Percentiles rank a stretch among this genome's conserved stretches.
Evolutionary conservation across 2,797 vertebrate genomes (phyloP).

Genomic region (Hemitrygon akajei): DNA sequence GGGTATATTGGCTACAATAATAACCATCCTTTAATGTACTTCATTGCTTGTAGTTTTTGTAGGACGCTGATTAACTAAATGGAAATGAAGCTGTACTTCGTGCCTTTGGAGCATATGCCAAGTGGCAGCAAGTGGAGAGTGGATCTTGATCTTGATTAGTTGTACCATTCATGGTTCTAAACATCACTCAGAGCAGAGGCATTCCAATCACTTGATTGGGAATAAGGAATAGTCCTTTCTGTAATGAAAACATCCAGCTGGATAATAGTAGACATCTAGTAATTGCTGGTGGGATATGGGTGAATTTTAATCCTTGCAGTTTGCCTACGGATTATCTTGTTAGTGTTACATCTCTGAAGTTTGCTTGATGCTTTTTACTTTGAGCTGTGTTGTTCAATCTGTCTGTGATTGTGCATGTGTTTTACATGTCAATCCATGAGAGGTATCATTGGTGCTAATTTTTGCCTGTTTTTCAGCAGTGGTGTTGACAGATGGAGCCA

Average conservation of each 20-base stretch:
- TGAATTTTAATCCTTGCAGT: background rate
- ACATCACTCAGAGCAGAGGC: background rate
- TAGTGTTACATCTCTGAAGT: background rate
- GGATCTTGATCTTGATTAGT: background rate
- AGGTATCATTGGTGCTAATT: background rate
- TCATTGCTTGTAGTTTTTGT: background rate
- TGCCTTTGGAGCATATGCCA: background rate
- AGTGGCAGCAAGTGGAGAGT: background rate
- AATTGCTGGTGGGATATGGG: background rate
- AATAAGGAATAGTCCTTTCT: background rate
- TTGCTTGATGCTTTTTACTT: background rate
- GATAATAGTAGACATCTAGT: background rate
- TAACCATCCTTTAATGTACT: background rate
- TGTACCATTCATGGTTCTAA: background rate
- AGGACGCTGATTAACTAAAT: background rate
- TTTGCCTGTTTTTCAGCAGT: conserved; percentile 59
- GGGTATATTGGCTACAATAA: background rate
- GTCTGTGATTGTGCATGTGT: background rate
- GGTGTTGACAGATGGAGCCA: conserved; percentile 81
- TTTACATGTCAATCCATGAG: background rate
- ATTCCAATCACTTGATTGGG: background rate
- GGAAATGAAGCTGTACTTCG: background rate
- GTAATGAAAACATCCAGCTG: no score
- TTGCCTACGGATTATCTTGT: background rate
- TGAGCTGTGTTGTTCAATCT: background rate